Evolutionary conservation across 1,140 invertebrate genomes (phyloP).

Genomic region (Drosophila repletoides): DNA sequence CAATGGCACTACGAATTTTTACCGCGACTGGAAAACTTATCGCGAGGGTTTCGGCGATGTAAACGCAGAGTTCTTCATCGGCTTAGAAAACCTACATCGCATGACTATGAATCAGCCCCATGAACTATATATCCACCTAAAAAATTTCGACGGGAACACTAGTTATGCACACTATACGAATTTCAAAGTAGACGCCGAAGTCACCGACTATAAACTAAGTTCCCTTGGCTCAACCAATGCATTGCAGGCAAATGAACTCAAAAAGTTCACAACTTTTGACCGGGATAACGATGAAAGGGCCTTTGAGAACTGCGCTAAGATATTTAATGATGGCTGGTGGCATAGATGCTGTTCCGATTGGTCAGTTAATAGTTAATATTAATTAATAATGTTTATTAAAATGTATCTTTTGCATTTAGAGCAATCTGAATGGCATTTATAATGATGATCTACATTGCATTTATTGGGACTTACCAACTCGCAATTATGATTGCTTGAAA

Average conservation of each 20-base stretch:
- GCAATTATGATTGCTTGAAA: neutral
- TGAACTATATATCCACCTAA: neutral
- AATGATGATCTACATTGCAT: neutral
- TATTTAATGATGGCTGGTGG: conserved; percentile 1
- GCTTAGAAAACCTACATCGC: neutral
- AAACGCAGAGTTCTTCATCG: conserved; percentile 1
- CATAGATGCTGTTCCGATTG: neutral
- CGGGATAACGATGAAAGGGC: neutral
- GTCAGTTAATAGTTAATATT: neutral
- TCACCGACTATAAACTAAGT: neutral
- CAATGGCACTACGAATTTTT: neutral
- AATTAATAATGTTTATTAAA: neutral
- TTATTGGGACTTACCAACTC: neutral
- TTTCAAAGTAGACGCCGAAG: neutral
- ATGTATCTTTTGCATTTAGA: neutral
- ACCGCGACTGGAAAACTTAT: neutral
- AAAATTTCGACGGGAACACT: neutral
- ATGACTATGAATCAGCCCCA: neutral
- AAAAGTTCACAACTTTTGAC: neutral
- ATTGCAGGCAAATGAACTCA: neutral
- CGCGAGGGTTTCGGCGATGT: conserved; percentile 5
- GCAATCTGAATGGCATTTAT: conserved; percentile 13
- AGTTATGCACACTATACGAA: conserved; percentile 8
- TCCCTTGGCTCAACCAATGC: neutral
- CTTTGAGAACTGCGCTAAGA: neutral